These are phyloP conservation scores for Branchellion lobata DNA, from an alignment of 2,888 invertebrate species.

Conservation along the genomic window DNA sequence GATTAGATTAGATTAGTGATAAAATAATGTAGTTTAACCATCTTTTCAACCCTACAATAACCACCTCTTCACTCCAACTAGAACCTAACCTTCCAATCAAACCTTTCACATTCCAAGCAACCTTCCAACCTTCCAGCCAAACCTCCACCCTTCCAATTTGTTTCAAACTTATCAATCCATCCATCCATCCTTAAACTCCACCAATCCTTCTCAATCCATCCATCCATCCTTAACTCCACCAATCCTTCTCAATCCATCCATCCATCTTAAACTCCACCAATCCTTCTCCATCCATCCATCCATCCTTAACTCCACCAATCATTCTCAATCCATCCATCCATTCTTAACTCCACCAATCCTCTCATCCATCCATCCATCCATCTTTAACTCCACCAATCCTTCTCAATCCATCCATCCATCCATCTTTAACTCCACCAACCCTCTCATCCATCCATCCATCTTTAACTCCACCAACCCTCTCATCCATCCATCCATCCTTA, in stretches of 20 bases:
- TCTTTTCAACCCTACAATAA: no score
- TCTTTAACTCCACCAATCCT: neutral
- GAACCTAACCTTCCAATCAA: no score
- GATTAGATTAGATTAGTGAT: neutral
- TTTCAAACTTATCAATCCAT: neutral
- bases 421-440: no score
- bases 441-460: neutral
- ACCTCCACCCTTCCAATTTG: neutral
- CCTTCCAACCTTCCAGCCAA: no score
- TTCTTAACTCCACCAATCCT: neutral
- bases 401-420: no score
- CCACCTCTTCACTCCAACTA: no score
- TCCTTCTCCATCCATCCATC: neutral
- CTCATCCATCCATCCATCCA: neutral
- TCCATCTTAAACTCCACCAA: neutral
- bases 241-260: neutral
- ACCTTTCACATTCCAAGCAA: no score
- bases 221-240: neutral
- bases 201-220: neutral
- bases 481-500: neutral
- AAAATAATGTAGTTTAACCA: no score
- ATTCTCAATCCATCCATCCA: slow-evolving; percentile 20
- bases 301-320: neutral
- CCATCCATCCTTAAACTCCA: neutral
- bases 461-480: no score